Percentiles rank a stretch among this genome's conserved stretches.
These are phyloP conservation scores for Machimus atricapillus DNA, from an alignment of 2,888 invertebrate species.

Conservation along the genomic window DNA sequence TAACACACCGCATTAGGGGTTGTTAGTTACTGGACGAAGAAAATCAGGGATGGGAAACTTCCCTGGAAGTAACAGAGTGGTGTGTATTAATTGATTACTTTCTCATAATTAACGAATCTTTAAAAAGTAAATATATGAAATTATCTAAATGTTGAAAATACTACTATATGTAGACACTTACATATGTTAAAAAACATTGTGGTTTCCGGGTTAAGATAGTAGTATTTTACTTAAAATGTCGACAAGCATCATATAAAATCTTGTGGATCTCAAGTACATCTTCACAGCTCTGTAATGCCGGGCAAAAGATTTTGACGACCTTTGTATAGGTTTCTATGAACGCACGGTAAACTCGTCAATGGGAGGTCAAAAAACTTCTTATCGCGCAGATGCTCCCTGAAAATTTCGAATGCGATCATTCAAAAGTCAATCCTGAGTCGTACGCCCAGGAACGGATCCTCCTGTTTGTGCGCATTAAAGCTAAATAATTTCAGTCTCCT, in stretches of 20 bases:
- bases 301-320: neutral
- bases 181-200: neutral
- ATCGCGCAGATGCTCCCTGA: neutral
- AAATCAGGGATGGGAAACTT: slow-evolving; percentile 6
- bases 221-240: neutral
- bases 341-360: neutral
- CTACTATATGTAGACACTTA: neutral
- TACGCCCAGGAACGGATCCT: neutral
- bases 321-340: neutral
- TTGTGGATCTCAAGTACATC: neutral
- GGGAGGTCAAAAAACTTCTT: neutral
- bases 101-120: neutral
- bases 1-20: neutral
- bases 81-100: neutral
- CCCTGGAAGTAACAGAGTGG: neutral
- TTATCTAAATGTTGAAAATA: neutral
- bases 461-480: neutral
- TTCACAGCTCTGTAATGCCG: neutral
- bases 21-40: neutral
- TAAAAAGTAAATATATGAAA: neutral
- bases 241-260: neutral
- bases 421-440: neutral
- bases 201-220: neutral
- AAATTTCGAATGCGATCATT: neutral
- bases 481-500: neutral